phyloP scores from a whole-genome alignment of 2,888 invertebrate genomes.

The Watsonalla cultraria region DNA sequence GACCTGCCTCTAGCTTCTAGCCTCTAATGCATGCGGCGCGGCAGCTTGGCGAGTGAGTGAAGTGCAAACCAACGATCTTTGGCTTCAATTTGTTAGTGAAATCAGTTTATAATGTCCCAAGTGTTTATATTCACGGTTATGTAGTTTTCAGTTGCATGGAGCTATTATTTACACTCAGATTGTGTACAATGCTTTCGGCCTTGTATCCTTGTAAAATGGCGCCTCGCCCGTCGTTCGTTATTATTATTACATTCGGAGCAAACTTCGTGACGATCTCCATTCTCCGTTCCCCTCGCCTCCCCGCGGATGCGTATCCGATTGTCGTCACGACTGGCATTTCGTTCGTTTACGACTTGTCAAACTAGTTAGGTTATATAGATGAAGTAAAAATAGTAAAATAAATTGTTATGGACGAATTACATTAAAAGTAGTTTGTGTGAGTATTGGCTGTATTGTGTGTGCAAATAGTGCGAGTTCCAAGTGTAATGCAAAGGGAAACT shows the following conservation, averaged over 20 bases:
- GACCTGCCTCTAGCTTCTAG: conserved; percentile 54
- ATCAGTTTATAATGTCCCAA: conserved; percentile 15
- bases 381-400: conserved; percentile 47
- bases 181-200: conserved; percentile 64
- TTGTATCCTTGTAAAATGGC: conserved; percentile 78
- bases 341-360: conserved; percentile 76
- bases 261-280: conserved; percentile 77
- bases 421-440: conserved; percentile 51
- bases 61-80: conserved; percentile 36
- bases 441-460: conserved; percentile 32
- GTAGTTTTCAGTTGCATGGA: conserved; percentile 20
- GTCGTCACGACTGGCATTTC: conserved; percentile 74
- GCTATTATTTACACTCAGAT: conserved; percentile 41
- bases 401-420: conserved; percentile 38
- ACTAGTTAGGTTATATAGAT: conserved; percentile 73
- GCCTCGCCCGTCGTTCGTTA: conserved; percentile 70
- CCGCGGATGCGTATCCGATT: conserved; percentile 77
- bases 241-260: conserved; percentile 68
- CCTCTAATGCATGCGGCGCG: too few species aligned
- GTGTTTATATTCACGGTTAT: conserved; percentile 15
- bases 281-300: conserved; percentile 55
- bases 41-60: conserved; percentile 32
- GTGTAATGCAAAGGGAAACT: conserved; percentile 44
- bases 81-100: conserved; percentile 37
- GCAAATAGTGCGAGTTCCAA: conserved; percentile 30